Evolutionary conservation across 2,113 vertebrate species (phyloP), one percentile per base, ranked within the genome.

Genomic region (Dendrocopos noguchii): DNA sequence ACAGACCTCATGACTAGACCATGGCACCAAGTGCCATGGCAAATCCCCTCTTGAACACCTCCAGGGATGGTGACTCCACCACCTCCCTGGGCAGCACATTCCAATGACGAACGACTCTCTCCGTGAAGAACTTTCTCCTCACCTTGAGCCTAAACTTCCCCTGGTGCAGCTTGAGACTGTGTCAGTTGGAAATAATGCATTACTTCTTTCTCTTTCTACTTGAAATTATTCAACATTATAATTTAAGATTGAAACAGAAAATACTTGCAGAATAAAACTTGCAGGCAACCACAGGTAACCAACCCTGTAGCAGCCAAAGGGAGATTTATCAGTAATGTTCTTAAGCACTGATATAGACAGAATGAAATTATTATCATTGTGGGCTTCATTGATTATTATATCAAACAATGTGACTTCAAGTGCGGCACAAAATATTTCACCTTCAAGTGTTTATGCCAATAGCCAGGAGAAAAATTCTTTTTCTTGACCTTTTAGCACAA

Each of bases 341-440:
- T 53, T 63, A 90, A 87, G 36, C 66, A 84, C 36, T 47, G 67
- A 78, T 71, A 70, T 4, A 84, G 56, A 85, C n/a, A 50, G 79
- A 96, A 95, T 34, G 18, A 74, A 95, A 94, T 84, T 3, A 93
- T 87, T 2, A 77, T 53, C 63, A 87, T 74, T 0, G 0, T 46
- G 25, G 60, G 71, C 52, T 88, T 56, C 83, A 94, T 88, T 77
- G 89, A 96, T 94, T 94, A 77, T 66, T 91, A 52, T 74, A 93
- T 63, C 76, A 85, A 21, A 89, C 46, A 71, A 22, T 63, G 59
- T 72, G 89, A 86, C 53, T 95, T 91, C 67, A 91, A 95, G 47
- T 74, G 79, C 67, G 56, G 94, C 36, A 83, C 25, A 93, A 94
- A 89, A 68, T 28, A 82, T 81, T 80, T 97, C 72, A 91, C 17